Conservation (phyloP, 2,888 invertebrate genomes). For the Agonopterix subpropinquella region DNA sequence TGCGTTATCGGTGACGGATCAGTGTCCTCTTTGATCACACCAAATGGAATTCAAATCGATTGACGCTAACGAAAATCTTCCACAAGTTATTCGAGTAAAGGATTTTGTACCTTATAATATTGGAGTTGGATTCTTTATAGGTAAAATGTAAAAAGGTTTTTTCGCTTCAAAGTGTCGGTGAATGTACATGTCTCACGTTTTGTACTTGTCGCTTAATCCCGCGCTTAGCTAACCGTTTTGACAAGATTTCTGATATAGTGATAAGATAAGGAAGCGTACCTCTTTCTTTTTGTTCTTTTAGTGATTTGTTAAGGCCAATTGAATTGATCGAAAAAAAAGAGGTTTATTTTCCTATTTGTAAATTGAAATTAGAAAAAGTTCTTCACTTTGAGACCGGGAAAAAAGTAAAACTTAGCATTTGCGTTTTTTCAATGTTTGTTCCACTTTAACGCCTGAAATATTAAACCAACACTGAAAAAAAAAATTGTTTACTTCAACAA, state of each 20-base stretch:
- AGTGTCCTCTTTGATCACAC: slow-evolving; percentile 56
- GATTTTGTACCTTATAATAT: slow-evolving; percentile 27
- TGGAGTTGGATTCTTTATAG: slow-evolving; percentile 11
- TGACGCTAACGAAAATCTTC: slow-evolving; percentile 36
- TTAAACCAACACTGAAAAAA: no score
- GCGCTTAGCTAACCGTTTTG: slow-evolving; percentile 73
- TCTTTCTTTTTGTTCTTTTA: slow-evolving; percentile 18
- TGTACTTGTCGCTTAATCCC: slow-evolving; percentile 66
- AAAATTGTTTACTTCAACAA: no score
- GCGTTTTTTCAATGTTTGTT: no score
- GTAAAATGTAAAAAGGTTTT: slow-evolving; percentile 1
- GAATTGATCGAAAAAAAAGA: no score
- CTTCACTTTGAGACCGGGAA: no score
- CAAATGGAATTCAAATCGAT: slow-evolving; percentile 59
- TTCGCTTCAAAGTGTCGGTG: slow-evolving; percentile 23
- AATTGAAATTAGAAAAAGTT: no score
- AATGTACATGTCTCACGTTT: slow-evolving; percentile 55
- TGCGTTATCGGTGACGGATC: slow-evolving; percentile 71
- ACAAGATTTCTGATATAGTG: slow-evolving; percentile 63
- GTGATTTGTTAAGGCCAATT: not conserved
- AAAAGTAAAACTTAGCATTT: no score
- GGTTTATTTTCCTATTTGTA: not conserved
- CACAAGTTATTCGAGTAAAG: slow-evolving; percentile 1
- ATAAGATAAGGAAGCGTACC: slow-evolving; percentile 40
- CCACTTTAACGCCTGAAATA: no score